phyloP scores from a whole-genome alignment of 2,113 vertebrate species.

The Chitala chitala region DNA sequence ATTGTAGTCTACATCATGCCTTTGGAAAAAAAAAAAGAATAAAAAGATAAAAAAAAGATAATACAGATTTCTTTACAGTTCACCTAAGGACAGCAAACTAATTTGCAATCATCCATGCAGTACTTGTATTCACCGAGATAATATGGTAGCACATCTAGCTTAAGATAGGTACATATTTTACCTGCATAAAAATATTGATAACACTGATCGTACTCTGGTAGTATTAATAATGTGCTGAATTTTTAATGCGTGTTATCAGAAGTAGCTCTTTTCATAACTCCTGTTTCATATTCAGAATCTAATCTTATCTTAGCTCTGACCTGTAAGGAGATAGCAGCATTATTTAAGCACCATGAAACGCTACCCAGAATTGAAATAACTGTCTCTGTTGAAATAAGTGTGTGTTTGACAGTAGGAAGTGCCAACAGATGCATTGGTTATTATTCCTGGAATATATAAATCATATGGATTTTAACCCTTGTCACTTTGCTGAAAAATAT shows the following conservation, averaged over 20 bases:
- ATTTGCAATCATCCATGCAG: background rate
- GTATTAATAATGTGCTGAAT: no score
- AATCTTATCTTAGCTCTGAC: constrained; percentile 79
- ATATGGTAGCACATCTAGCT: background rate
- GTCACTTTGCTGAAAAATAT: constrained; percentile 31
- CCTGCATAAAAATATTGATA: no score
- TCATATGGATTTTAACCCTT: constrained; percentile 55
- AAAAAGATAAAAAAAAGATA: no score
- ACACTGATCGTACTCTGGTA: no score
- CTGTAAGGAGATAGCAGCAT: constrained; percentile 70
- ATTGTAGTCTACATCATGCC: background rate
- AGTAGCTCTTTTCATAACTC: background rate
- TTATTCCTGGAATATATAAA: constrained; percentile 58
- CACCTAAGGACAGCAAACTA: background rate
- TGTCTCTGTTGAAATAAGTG: constrained; percentile 69
- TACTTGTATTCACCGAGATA: background rate
- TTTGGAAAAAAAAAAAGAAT: background rate
- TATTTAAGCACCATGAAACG: constrained; percentile 73
- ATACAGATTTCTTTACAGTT: no score
- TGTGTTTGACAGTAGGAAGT: constrained; percentile 70
- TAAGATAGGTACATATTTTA: no score
- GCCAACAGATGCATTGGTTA: constrained; percentile 70
- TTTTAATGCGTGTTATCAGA: no score
- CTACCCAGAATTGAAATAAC: constrained; percentile 71
- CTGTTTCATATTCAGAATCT: background rate